Conservation (phyloP, 2,113 vertebrate species). For the Phalacrocorax aristotelis region DNA sequence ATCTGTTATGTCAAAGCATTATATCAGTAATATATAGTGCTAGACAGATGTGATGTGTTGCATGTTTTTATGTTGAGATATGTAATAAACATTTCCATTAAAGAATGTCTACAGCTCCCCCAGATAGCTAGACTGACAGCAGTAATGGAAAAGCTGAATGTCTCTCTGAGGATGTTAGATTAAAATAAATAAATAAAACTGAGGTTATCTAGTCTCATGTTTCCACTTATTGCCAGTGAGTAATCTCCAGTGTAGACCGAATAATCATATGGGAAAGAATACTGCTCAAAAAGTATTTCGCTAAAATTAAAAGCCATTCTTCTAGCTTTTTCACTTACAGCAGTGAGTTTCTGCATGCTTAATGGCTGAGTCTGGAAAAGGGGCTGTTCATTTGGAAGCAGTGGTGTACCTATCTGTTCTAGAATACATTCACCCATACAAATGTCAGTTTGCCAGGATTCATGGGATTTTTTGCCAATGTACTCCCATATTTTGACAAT, state of each 20-base stretch:
- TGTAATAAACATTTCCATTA: background rate
- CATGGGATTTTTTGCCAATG: background rate
- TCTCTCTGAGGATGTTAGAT: background rate
- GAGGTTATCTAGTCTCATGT: background rate
- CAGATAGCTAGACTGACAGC: background rate
- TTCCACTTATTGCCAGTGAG: background rate
- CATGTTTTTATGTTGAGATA: background rate
- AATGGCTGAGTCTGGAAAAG: background rate
- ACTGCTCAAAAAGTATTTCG: background rate
- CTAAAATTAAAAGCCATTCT: background rate
- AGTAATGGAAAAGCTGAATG: background rate
- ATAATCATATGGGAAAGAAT: background rate
- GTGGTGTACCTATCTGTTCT: fast-evolving
- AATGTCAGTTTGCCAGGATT: background rate
- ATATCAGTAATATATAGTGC: background rate
- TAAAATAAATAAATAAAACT: background rate
- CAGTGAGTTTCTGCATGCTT: background rate
- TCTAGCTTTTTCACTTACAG: background rate
- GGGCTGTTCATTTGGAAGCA: fast-evolving
- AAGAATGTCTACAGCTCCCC: background rate
- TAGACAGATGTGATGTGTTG: background rate
- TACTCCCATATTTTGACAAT: background rate
- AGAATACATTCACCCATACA: too few relatives aligned
- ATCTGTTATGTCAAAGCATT: background rate
- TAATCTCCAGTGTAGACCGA: background rate